These are phyloP conservation scores for Gallinago nigripennis DNA, from an alignment of 2,797 vertebrate genomes.

Conservation along the genomic window DNA sequence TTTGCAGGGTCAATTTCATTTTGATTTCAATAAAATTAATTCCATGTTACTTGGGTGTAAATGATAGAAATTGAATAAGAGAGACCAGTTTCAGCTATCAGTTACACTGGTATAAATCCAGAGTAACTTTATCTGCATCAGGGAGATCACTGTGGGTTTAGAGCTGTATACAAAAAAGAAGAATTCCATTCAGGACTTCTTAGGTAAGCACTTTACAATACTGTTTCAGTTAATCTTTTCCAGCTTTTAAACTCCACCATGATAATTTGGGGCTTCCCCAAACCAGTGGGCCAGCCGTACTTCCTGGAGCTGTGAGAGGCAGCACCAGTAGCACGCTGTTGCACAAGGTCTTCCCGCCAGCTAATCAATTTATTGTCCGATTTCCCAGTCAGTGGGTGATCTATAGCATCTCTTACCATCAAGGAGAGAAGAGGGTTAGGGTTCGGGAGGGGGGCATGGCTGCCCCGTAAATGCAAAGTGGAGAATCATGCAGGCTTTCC, in stretches of 20 bases:
- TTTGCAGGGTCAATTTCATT: neutral
- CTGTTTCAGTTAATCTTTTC: conserved; percentile 17
- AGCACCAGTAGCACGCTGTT: neutral
- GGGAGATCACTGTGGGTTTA: neutral
- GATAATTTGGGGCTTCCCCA: neutral
- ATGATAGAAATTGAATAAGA: neutral
- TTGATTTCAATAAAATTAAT: neutral
- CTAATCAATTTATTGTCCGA: conserved; percentile 49
- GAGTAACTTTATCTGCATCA: neutral
- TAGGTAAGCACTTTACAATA: neutral
- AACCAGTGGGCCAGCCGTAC: neutral
- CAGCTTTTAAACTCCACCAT: neutral
- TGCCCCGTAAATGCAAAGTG: neutral
- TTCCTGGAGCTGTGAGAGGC: neutral
- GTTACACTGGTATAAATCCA: neutral
- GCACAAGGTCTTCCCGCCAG: conserved; percentile 13
- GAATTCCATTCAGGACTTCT: neutral
- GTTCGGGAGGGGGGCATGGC: neutral
- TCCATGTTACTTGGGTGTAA: neutral
- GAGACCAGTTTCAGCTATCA: neutral
- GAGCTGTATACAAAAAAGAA: neutral
- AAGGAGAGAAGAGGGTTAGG: neutral
- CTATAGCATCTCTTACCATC: neutral
- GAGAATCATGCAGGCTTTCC: conserved; percentile 1
- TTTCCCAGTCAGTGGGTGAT: neutral